phyloP scores from a whole-genome alignment of 2,888 invertebrate species.

The Argyresthia albistria region DNA sequence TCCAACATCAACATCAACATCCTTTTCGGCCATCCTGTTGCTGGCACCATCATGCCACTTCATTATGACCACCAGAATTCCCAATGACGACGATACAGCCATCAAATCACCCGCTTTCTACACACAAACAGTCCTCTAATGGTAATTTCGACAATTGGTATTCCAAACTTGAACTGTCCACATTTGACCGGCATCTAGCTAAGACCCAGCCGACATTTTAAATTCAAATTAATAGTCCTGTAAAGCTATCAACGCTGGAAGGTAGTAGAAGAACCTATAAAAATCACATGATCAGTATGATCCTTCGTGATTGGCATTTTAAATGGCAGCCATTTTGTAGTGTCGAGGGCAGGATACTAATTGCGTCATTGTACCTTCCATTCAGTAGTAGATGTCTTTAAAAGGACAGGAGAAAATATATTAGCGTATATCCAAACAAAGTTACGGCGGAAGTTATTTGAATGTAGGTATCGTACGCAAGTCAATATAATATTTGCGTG shows the following conservation, averaged over 20 bases:
- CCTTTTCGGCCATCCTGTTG: neutral
- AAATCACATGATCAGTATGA: slow-evolving; percentile 45
- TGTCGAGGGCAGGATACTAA: slow-evolving; percentile 10
- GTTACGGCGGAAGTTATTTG: neutral
- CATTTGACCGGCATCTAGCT: slow-evolving; percentile 66
- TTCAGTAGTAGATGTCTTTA: neutral
- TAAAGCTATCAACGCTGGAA: slow-evolving; percentile 63
- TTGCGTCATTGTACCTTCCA: slow-evolving; percentile 3
- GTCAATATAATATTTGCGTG: neutral
- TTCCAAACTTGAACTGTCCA: slow-evolving; percentile 57
- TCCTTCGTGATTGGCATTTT: slow-evolving; percentile 55
- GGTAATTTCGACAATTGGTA: slow-evolving; percentile 64
- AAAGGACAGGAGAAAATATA: slow-evolving; percentile 2
- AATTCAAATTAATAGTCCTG: slow-evolving; percentile 67
- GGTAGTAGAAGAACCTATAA: slow-evolving; percentile 33
- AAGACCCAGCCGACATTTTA: slow-evolving; percentile 43
- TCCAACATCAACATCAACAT: neutral
- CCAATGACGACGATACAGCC: slow-evolving; percentile 52
- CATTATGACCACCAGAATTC: slow-evolving; percentile 46
- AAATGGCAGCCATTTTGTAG: slow-evolving; percentile 56
- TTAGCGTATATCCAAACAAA: neutral
- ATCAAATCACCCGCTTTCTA: slow-evolving; percentile 72
- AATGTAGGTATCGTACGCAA: neutral
- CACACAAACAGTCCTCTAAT: slow-evolving; percentile 67
- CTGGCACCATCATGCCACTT: no score